Conservation (phyloP, 2,888 invertebrate genomes). For the Orthonevra nobilis region DNA sequence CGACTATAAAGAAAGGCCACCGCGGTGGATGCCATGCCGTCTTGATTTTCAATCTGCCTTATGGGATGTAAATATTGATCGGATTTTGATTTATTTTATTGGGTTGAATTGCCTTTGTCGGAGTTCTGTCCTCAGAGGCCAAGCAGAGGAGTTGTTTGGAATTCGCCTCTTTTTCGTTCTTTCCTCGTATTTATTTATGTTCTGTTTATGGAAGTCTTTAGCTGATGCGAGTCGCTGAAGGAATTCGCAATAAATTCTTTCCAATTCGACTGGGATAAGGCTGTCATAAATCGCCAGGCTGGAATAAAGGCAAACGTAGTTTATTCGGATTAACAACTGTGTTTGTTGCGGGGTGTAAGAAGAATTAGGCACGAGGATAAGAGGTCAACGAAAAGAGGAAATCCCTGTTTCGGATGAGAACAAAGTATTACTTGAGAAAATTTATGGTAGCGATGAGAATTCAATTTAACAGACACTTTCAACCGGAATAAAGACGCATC, state of each 20-base stretch:
- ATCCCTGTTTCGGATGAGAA: too few species aligned
- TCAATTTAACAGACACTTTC: too few species aligned
- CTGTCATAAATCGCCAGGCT: constrained; percentile 21
- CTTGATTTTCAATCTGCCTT: constrained; percentile 38
- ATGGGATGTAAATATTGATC: constrained; percentile 56
- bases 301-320: too few species aligned
- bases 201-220: constrained; percentile 28
- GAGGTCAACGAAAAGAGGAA: too few species aligned
- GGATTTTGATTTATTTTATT: constrained; percentile 56
- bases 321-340: too few species aligned
- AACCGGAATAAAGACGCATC: too few species aligned
- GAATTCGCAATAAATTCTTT: constrained; percentile 44
- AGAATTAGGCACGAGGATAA: too few species aligned
- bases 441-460: too few species aligned
- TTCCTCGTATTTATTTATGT: constrained; percentile 9
- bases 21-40: not conserved
- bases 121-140: not conserved
- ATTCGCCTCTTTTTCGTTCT: not conserved
- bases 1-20: too few species aligned
- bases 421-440: too few species aligned
- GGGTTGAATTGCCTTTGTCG: constrained; percentile 18
- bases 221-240: constrained; percentile 13
- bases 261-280: constrained; percentile 27
- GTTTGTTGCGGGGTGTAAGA: too few species aligned
- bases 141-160: not conserved